Evolutionary conservation across 2,888 invertebrate genomes (phyloP), one percentile per base, ranked within the genome.

Genomic region (Ochropleura leucogaster): DNA sequence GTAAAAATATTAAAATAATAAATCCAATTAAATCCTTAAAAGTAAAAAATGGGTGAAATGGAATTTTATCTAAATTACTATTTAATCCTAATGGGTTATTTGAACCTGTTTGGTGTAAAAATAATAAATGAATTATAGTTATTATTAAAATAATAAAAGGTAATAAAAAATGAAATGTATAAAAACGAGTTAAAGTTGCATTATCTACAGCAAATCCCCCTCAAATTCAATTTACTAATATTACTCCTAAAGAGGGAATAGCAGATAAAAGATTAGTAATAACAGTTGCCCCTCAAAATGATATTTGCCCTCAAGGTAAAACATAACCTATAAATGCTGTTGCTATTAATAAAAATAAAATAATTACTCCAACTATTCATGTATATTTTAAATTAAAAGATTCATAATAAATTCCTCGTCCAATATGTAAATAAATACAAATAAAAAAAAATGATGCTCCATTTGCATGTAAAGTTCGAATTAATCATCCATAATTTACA

Each of bases 261-360:
- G 98, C 97, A 0, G 98, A 98, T 80, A 98, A 79, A 87, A 98
- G 87, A 90, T 98, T 98, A 51, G 98, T 98, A 97, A 98, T 98
- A n/a, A 98, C 98, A 57, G 98, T 98, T 0, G 98, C 98, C 3
- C 98, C 98, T 97, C 98, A 98, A 92, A 98, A 98, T 1, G 98
- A 98, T 97, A 98, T 98, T 97, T 98, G 98, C 10, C 98, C 98
- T 94, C 98, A 98, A 1, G 98, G 98, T 89, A 98, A 83, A 0
- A 98, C 98, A 96, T 98, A 98, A 0, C 98, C 98, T 96, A 98
- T 95, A 92, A 98, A 98, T 42, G 98, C 98, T 66, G 98, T 97
- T 89, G 94, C 97, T 97, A 98, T 98, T 82, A 97, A 93, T 92
- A 97, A 70, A 87, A 98, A 97, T 93, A 98, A 92, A 91, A 98